Conservation (phyloP, 2,888 invertebrate species). For the Sphecodes monilicornis region DNA sequence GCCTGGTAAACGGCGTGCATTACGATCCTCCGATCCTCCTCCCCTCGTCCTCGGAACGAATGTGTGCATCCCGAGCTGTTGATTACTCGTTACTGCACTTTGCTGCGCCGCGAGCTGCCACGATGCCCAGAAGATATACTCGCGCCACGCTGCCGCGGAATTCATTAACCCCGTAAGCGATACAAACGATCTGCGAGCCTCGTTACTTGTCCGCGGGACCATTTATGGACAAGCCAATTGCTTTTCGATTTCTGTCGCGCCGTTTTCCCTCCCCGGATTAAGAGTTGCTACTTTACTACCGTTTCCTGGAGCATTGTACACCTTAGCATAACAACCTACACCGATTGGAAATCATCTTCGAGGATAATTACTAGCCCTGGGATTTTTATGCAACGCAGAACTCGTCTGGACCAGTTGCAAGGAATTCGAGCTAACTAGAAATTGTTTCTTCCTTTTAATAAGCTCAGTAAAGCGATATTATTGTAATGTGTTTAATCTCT, state of each 20-base stretch:
- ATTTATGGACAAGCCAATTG: background rate
- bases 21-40: background rate
- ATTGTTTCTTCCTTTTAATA: background rate
- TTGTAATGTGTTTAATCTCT: no score
- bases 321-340: background rate
- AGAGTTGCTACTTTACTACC: background rate
- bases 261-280: background rate
- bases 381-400: background rate
- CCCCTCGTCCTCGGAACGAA: constrained; percentile 39
- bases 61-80: constrained; percentile 67
- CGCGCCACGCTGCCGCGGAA: constrained; percentile 47
- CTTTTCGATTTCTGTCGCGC: constrained; percentile 10
- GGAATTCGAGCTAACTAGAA: background rate
- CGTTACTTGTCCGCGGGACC: constrained; percentile 35
- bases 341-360: background rate
- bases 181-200: constrained; percentile 26
- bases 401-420: background rate
- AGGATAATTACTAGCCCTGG: background rate
- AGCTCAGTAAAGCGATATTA: background rate
- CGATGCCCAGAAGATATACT: constrained; percentile 59
- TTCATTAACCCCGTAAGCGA: constrained; percentile 56
- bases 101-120: constrained; percentile 37
- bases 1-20: background rate
- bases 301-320: background rate
- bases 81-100: constrained; percentile 68